Percentiles rank a stretch among this genome's conserved stretches.
Conservation (phyloP, 2,797 vertebrate species). For the Sebastes glaucus region DNA sequence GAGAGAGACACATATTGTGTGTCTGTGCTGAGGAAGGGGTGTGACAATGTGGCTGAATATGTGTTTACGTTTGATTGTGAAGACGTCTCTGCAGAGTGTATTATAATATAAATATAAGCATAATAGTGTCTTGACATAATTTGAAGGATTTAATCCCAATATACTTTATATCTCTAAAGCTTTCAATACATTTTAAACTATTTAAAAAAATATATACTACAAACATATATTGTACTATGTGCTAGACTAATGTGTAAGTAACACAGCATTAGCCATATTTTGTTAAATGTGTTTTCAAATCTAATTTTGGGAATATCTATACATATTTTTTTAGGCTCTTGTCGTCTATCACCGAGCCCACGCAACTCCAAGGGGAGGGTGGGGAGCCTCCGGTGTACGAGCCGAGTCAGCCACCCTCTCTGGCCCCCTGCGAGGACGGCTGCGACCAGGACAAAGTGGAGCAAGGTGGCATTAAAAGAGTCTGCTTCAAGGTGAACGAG, state of each 20-base stretch:
- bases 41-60: constrained; percentile 24
- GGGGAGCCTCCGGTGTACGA: constrained; percentile 84
- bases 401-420: constrained; percentile 79
- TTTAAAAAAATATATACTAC: neutral
- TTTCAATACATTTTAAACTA: neutral
- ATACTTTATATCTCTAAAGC: neutral
- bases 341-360: constrained; percentile 93
- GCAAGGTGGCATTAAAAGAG: constrained; percentile 91
- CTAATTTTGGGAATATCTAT: neutral
- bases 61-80: constrained; percentile 31
- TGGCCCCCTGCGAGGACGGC: constrained; percentile 85
- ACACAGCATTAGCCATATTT: neutral
- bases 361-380: constrained; percentile 78
- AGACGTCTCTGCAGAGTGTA: neutral
- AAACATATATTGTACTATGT: neutral
- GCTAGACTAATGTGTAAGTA: neutral
- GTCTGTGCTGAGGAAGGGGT: constrained; percentile 37
- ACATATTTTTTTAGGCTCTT: constrained; percentile 58
- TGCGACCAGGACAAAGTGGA: constrained; percentile 89
- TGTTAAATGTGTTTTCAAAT: neutral
- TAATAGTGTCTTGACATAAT: neutral
- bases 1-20: constrained; percentile 52
- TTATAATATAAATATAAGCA: constrained; percentile 5
- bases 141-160: neutral
- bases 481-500: constrained; percentile 97